These are phyloP conservation scores for Charina bottae DNA, from an alignment of 2,113 vertebrate genomes.

Conservation along the genomic window DNA sequence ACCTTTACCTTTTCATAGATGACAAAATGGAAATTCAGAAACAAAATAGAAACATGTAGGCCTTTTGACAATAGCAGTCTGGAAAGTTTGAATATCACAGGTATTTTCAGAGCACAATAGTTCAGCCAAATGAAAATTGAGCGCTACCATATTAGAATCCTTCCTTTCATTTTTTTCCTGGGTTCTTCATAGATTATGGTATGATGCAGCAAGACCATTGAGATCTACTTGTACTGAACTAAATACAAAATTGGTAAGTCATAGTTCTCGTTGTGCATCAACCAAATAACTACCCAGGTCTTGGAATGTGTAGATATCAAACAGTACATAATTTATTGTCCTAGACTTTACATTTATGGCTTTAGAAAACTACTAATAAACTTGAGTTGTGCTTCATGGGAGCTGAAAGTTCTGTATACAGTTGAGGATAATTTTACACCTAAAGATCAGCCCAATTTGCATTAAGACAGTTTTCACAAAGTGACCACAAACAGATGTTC, in stretches of 20 bases:
- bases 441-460: constrained; percentile 46
- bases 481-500: constrained; percentile 22
- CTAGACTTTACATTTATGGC: neutral
- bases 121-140: neutral
- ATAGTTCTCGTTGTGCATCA: neutral
- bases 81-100: neutral
- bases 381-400: neutral
- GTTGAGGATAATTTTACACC: neutral
- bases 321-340: neutral
- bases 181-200: neutral
- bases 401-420: neutral
- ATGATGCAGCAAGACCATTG: neutral
- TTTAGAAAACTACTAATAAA: neutral
- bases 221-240: neutral
- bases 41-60: neutral
- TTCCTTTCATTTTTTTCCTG: neutral
- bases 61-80: neutral
- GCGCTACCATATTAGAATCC: neutral
- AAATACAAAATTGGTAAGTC: neutral
- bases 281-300: too few relatives aligned
- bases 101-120: neutral
- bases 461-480: constrained; percentile 47
- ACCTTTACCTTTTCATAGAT: too few relatives aligned
- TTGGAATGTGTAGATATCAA: neutral
- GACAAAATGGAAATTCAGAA: neutral